These are phyloP conservation scores for Mus musculus DNA, from an alignment of 2,113 vertebrate species.

Conservation along the genomic window DNA sequence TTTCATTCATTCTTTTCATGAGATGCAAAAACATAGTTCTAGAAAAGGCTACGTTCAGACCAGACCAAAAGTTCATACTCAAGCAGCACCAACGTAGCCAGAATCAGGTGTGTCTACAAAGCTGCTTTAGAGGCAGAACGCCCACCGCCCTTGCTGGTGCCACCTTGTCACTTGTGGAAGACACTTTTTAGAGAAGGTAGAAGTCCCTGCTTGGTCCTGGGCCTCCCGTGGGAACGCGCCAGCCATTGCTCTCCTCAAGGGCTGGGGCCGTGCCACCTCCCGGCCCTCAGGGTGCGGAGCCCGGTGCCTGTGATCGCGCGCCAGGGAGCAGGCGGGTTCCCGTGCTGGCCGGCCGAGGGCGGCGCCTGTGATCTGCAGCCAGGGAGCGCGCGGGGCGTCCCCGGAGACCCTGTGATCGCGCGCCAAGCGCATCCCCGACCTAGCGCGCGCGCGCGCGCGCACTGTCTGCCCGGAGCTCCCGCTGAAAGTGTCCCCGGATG, in stretches of 20 bases:
- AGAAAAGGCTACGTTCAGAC: not conserved
- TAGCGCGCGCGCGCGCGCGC: not conserved
- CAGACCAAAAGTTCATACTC: not conserved
- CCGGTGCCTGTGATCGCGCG: conserved; percentile 49
- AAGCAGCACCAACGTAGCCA: not conserved
- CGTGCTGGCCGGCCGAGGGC: not conserved
- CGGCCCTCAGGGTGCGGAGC: not conserved
- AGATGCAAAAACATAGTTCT: not conserved
- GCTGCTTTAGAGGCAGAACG: not conserved
- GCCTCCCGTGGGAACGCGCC: conserved; percentile 68
- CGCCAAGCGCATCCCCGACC: conserved; percentile 55
- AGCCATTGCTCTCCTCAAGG: not conserved
- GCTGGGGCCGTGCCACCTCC: not conserved
- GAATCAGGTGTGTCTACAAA: not conserved
- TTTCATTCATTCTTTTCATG: not conserved
- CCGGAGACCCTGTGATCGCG: conserved; percentile 64
- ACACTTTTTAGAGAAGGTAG: not conserved
- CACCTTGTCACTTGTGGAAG: not conserved
- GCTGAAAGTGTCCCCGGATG: not conserved
- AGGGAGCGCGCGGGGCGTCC: conserved; percentile 67
- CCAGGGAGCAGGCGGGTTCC: conserved; percentile 58
- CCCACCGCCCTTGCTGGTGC: not conserved
- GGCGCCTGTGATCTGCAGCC: conserved; percentile 69
- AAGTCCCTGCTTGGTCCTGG: not conserved
- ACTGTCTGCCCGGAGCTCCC: not conserved